phyloP scores from a whole-genome alignment of 2,888 invertebrate genomes.

The Halictus quadricinctus region DNA sequence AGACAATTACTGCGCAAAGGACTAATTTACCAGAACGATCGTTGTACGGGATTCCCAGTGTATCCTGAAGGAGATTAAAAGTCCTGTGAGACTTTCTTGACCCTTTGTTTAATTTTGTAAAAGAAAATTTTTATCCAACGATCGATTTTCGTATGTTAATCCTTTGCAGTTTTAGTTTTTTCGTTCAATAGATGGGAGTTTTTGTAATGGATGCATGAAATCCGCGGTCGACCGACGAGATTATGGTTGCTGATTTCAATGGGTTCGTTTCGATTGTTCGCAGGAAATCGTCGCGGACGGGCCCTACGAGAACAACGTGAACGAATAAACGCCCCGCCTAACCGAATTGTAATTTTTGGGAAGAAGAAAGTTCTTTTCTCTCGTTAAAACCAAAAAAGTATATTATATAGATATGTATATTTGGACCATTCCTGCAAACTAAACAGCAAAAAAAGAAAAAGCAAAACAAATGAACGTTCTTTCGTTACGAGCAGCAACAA shows the following conservation, averaged over 20 bases:
- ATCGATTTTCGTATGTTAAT: too few relatives aligned
- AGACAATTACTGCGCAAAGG: too few relatives aligned
- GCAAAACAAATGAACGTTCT: conserved; percentile 75
- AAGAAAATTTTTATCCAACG: too few relatives aligned
- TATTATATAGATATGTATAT: conserved; percentile 82
- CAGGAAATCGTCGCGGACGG: conserved; percentile 81
- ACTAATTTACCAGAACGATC: too few relatives aligned
- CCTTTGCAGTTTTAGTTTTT: too few relatives aligned
- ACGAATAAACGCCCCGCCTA: conserved; percentile 79
- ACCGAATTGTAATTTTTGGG: conserved; percentile 81
- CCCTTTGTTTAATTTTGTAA: background rate
- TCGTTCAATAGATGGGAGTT: background rate
- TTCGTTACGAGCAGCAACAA: conserved; percentile 80
- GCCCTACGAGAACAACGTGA: conserved; percentile 79
- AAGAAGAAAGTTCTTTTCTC: conserved; percentile 82
- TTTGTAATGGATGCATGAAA: background rate
- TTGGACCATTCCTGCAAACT: conserved; percentile 82
- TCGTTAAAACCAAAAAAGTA: conserved; percentile 82
- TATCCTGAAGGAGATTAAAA: background rate
- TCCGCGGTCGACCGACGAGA: background rate
- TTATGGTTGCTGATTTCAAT: background rate
- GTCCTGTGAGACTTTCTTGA: background rate
- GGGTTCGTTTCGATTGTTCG: conserved; percentile 54
- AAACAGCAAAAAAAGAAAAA: conserved; percentile 72
- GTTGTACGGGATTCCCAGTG: too few relatives aligned